Base-by-base conservation (phyloP, 2,888 invertebrate species). In the Barypeithes pellucidus region DNA sequence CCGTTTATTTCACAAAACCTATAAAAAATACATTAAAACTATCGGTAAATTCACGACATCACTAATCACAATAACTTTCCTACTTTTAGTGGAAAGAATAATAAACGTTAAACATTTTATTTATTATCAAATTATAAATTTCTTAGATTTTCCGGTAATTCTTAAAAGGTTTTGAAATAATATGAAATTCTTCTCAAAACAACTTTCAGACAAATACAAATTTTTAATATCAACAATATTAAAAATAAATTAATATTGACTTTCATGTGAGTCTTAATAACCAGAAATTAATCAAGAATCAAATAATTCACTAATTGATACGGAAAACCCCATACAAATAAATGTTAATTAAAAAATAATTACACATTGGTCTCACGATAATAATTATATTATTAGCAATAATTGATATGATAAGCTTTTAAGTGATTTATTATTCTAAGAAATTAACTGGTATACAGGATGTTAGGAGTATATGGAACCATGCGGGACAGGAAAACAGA, bases 341-440 rank as follows among this genome's bases (percentile, higher is more conserved):
- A 71, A 59, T 14, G 61, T 67, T 72, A 67, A 72, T 67, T 67
- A 61, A 67, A 66, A 47, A 66, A 54, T 72, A 72, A 71, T 60
- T 65, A 50, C 39, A 22, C 16, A n/a, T 16, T 14, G 22, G 29
- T 60, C 41, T 33, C 43, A 41, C 33, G 45, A 45, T 45, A 22
- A 16, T 39, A 71, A 24, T 47, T 69, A 50, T 52, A 60, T 66
- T 72, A 50, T 66, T 72, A 50, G 72, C 63, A 47, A 63, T 63
- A 63, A 29, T 52, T 29, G 52, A 29, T 52, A 52, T 29, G 52
- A 52, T 52, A 52, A 52, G 52, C 22, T n/a, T 11, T 22, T n/a
- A 45, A 50, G 50, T 8, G n/a, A 29, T 52, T 52, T 52, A 52
- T 52, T 11, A 29, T 52, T 52, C 52, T 8, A 14, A 20, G 52